phyloP scores from a whole-genome alignment of 92 coral and sea anemone genomes.

The Parazoanthus darwini region DNA sequence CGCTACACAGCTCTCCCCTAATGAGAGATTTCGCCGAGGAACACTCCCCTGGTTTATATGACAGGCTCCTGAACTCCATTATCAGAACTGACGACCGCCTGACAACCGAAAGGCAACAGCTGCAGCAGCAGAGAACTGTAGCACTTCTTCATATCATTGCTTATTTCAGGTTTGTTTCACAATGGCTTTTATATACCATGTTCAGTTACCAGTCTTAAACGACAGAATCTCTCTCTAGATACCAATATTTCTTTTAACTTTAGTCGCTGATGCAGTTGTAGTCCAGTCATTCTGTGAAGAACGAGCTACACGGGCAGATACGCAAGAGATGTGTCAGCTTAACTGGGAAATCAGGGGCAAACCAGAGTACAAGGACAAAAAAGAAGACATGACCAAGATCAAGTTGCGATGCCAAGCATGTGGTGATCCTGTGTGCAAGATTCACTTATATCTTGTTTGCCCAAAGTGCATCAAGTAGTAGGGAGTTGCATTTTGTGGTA shows the following conservation, averaged over 20 bases:
- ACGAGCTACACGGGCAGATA: slow-evolving; percentile 1
- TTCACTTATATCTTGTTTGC: not conserved
- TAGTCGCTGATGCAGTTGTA: too few species aligned
- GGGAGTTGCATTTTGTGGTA: not conserved
- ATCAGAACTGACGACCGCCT: slow-evolving; percentile 43
- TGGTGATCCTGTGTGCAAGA: not conserved
- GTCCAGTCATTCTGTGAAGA: not conserved
- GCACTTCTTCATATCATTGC: slow-evolving; percentile 61
- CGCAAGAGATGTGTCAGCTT: not conserved
- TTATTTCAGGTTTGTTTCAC: slow-evolving; percentile 52
- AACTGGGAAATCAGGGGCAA: not conserved
- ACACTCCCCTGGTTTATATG: slow-evolving; percentile 68
- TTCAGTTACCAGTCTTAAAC: too few species aligned
- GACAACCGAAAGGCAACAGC: slow-evolving; percentile 33
- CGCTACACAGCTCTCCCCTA: not conserved
- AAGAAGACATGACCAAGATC: not conserved
- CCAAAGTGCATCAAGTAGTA: not conserved
- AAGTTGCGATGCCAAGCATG: slow-evolving; percentile 20
- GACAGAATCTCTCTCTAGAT: too few species aligned
- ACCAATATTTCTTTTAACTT: too few species aligned
- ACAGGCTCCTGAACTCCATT: slow-evolving; percentile 51
- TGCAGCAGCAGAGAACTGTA: slow-evolving; percentile 61
- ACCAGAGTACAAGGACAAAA: slow-evolving; percentile 2
- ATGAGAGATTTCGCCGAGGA: slow-evolving; percentile 58
- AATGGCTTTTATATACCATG: too few species aligned